These are phyloP conservation scores for Trematomus loennbergii DNA, from an alignment of 2,113 vertebrate genomes.

Conservation along the genomic window DNA sequence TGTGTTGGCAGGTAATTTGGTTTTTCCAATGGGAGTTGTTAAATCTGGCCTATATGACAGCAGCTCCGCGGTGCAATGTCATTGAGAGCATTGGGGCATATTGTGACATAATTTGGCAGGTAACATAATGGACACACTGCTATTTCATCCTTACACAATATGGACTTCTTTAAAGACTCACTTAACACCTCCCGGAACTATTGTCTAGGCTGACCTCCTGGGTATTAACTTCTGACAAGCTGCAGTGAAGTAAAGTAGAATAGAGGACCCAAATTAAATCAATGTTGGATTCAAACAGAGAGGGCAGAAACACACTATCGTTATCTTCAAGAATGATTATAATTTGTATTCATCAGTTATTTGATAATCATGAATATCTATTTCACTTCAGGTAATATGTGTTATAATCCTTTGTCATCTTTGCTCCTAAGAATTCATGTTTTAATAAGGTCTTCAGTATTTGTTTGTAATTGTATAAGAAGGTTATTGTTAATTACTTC, in stretches of 20 bases:
- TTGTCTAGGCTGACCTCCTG: neutral
- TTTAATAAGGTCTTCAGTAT: too few species aligned
- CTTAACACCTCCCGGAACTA: neutral
- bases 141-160: neutral
- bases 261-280: neutral
- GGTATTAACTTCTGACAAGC: neutral
- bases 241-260: neutral
- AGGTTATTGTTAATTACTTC: too few species aligned
- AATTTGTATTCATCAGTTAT: neutral
- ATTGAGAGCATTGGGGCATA: slow-evolving; percentile 15
- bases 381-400: neutral
- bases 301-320: neutral
- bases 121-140: neutral
- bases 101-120: neutral
- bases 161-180: neutral
- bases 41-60: neutral
- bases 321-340: neutral
- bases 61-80: neutral
- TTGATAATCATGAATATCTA: neutral
- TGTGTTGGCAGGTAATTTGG: slow-evolving; percentile 18
- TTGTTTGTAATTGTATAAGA: too few species aligned
- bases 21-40: neutral
- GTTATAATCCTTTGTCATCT: neutral
- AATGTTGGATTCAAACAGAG: neutral
- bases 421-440: too few species aligned